Evolutionary conservation across 2,113 vertebrate genomes (phyloP).

Genomic region (Dinomys branickii): DNA sequence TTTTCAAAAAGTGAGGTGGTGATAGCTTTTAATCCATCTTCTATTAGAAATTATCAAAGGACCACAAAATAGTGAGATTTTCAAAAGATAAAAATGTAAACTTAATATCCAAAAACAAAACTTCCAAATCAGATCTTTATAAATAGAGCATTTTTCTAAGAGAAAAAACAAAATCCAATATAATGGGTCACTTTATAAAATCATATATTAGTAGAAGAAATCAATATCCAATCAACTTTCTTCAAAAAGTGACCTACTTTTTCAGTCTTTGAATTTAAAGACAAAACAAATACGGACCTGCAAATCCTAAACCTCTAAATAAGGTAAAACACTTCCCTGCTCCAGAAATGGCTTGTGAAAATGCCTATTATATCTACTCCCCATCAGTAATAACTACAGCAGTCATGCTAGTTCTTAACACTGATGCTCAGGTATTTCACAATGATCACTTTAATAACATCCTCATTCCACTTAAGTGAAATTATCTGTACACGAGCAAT

Average conservation of each 20-base stretch:
- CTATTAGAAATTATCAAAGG: conserved; percentile 45
- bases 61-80: conserved; percentile 32
- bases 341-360: conserved; percentile 28
- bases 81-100: conserved; percentile 61
- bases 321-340: neutral
- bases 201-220: conserved; percentile 44
- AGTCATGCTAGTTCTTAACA: conserved; percentile 39
- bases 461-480: neutral
- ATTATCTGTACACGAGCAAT: conserved; percentile 18
- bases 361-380: neutral
- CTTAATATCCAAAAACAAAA: conserved; percentile 44
- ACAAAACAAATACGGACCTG: conserved; percentile 22
- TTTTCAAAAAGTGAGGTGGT: conserved; percentile 8
- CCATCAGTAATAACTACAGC: neutral
- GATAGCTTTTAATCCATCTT: conserved; percentile 49
- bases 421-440: conserved; percentile 13
- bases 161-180: conserved; percentile 48
- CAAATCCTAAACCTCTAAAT: neutral
- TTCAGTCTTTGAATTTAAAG: conserved; percentile 59
- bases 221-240: conserved; percentile 49
- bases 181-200: conserved; percentile 3
- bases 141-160: conserved; percentile 26
- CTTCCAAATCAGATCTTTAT: conserved; percentile 40
- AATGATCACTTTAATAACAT: conserved; percentile 47
- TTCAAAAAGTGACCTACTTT: conserved; percentile 38